Conservation (phyloP, 2,113 vertebrate species). For the Myiozetetes cayanensis region DNA sequence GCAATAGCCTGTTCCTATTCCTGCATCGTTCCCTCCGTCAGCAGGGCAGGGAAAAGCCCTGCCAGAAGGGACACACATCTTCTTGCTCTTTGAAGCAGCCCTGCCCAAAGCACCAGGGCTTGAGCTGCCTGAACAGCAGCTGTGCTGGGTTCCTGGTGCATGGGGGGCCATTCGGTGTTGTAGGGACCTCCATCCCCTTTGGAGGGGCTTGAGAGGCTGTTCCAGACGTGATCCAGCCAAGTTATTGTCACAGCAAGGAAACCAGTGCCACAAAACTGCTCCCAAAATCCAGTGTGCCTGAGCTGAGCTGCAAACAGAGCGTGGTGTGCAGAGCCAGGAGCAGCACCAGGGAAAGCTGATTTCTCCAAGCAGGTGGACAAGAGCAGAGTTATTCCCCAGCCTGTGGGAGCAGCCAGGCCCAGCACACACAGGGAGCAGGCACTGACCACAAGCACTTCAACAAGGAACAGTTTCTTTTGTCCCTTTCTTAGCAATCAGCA, state of each 20-base stretch:
- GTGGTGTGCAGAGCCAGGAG: background rate
- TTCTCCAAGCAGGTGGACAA: background rate
- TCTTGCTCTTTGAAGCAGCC: background rate
- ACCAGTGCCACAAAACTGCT: background rate
- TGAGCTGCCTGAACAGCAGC: background rate
- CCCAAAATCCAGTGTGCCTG: background rate
- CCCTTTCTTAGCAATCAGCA: background rate
- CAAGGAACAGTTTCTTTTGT: background rate
- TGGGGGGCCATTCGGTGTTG: fast-evolving
- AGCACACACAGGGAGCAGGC: fast-evolving
- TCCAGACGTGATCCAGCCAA: background rate
- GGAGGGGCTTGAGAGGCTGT: background rate
- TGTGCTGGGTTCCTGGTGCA: fast-evolving
- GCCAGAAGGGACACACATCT: background rate
- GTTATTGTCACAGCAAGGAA: background rate
- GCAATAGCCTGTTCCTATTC: slow-evolving; percentile 68
- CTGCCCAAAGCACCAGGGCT: background rate
- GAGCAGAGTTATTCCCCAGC: background rate
- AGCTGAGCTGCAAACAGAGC: background rate
- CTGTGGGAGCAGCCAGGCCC: background rate
- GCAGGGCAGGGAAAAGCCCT: background rate
- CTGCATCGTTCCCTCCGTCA: background rate
- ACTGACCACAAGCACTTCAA: background rate
- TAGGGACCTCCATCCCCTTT: background rate
- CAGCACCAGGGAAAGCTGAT: background rate